Conservation (phyloP, 2,113 vertebrate species). For the Amblyornis subalaris region DNA sequence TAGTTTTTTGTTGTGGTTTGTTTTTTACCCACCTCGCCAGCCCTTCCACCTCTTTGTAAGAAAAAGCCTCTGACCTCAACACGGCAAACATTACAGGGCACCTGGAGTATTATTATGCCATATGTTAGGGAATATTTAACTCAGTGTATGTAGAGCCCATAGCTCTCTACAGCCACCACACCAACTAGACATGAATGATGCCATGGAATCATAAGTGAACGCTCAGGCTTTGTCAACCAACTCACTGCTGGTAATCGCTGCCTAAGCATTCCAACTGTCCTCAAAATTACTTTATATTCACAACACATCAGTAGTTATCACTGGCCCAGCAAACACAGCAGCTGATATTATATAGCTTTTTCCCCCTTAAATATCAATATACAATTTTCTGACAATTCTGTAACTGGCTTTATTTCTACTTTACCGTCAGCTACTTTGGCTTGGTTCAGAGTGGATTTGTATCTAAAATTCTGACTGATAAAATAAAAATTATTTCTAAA, state of each 20-base stretch:
- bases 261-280: background rate
- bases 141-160: background rate
- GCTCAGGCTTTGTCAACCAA: background rate
- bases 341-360: background rate
- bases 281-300: background rate
- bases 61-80: background rate
- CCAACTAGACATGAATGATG: rapidly evolving
- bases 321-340: background rate
- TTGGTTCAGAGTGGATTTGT: background rate
- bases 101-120: background rate
- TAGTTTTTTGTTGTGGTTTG: background rate
- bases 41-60: background rate
- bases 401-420: background rate
- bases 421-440: background rate
- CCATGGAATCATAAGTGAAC: background rate
- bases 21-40: background rate
- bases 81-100: background rate
- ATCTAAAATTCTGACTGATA: background rate
- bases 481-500: background rate
- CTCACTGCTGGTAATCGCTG: background rate
- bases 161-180: background rate
- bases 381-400: background rate
- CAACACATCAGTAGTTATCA: background rate
- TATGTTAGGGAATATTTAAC: background rate
- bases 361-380: background rate